Evolutionary conservation across 2,888 invertebrate species (phyloP), one percentile per base, ranked within the genome.

Genomic region (Rhamphomyia laevipes): DNA sequence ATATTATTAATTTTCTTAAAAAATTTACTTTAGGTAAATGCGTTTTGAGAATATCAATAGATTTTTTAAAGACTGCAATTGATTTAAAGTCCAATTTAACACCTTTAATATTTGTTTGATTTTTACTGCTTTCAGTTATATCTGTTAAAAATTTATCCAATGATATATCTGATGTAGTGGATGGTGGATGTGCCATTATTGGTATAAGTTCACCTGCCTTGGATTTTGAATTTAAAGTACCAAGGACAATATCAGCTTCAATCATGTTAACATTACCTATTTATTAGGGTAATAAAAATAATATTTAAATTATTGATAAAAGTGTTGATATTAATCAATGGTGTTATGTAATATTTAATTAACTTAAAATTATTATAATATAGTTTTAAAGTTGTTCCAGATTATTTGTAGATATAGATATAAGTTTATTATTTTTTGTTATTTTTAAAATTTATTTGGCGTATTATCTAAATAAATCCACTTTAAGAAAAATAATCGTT

Each of bases 21-120:
- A 18, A 42, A 16, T 61, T 57, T 59, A 77, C 77, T 62, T 65
- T 62, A 30, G 62, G 56, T 56, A 68, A 66, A 47, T 63, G 49
- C 3, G 58, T 60, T 7, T 63, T 61, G 23, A 80, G 58, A 46
- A 77, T 67, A 0, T 64, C 62, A 31, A 77, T 68, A 4, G 84
- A 77, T 37, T 70, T 72, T 49, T 77, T 73, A 60, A 83, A 84
- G 1, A 84, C 86, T 43, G 84, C 83, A 41, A 82, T 80, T 2
- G 78, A 77, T 67, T 93, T 93, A 63, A 93, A 92, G 68, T 93
- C 92, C 42, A 94, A 71, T 65, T 94, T 94, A 2, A 91, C 78
- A 0, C 91, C 92, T 64, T 87, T 90, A 57, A 68, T 72, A n/a
- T 63, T 58, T 3, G 50, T 47, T 31, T 70, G 70, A 10, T 64